Percentiles rank a stretch among this genome's conserved stretches.
Evolutionary conservation across 2,797 vertebrate species (phyloP).

Genomic region (Oreortyx pictus): DNA sequence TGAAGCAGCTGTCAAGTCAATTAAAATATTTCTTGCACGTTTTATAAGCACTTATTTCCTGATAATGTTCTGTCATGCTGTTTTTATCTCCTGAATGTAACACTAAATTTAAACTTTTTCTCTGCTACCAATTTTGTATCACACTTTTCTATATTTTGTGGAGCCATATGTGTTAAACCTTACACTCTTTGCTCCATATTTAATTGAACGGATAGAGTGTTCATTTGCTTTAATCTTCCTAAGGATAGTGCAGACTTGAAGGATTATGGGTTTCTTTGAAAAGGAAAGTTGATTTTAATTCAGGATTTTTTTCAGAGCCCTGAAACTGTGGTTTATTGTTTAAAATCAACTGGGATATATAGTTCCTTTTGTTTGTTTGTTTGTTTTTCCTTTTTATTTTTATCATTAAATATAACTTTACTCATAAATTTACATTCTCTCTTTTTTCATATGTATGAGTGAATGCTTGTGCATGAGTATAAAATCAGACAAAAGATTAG

Average conservation of each 20-base stretch:
- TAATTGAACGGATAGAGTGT: neutral
- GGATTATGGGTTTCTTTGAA: neutral
- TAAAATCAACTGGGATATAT: neutral
- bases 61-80: neutral
- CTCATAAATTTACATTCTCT: neutral
- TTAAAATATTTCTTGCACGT: neutral
- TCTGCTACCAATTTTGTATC: neutral
- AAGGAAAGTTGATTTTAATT: neutral
- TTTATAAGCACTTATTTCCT: neutral
- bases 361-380: neutral
- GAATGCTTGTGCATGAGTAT: neutral
- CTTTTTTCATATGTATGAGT: neutral
- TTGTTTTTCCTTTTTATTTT: neutral
- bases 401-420: neutral
- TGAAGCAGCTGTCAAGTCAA: neutral
- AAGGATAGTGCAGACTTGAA: accelerated
- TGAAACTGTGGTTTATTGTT: neutral
- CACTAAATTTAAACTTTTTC: neutral
- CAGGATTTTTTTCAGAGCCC: neutral
- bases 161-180: neutral
- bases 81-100: slow-evolving; percentile 13
- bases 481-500: neutral
- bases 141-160: neutral
- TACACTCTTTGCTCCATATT: neutral
- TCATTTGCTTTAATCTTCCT: neutral